Percentiles rank a stretch among this genome's conserved stretches.
Evolutionary conservation across 2,797 vertebrate genomes (phyloP).

Genomic region (Myotis myotis): DNA sequence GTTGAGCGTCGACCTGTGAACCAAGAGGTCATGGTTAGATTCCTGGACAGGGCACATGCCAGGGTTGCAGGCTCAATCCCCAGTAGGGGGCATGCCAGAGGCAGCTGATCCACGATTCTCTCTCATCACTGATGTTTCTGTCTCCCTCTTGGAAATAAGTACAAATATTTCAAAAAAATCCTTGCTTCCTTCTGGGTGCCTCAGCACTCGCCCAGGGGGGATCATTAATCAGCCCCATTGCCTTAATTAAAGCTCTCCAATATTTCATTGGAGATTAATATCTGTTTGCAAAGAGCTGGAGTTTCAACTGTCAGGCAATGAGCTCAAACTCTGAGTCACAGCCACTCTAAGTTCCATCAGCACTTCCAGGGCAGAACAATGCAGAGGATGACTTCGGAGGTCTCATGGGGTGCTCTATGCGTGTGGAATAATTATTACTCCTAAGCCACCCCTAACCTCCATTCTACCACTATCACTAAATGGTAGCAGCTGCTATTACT

Average conservation of each 20-base stretch:
- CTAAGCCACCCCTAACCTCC: background rate
- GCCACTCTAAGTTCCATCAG: background rate
- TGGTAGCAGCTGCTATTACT: background rate
- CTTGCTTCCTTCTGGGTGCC: slow-evolving; percentile 1
- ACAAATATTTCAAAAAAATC: no score
- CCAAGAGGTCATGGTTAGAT: no score
- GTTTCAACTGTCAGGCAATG: slow-evolving; percentile 60
- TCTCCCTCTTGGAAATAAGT: no score
- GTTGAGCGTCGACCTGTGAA: no score
- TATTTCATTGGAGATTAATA: slow-evolving; percentile 80
- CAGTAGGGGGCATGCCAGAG: no score
- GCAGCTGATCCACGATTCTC: no score
- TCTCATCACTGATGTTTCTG: no score
- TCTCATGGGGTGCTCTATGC: background rate
- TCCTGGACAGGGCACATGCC: no score
- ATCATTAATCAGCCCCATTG: slow-evolving; percentile 73
- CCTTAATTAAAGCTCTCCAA: slow-evolving; percentile 77
- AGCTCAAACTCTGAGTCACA: background rate
- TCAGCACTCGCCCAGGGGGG: slow-evolving; percentile 42
- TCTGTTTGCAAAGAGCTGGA: slow-evolving; percentile 74
- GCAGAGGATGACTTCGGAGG: background rate
- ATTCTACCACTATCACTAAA: background rate
- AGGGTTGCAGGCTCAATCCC: no score
- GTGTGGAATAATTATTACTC: background rate
- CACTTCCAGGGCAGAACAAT: background rate